These are phyloP conservation scores for Metridium senile DNA, from an alignment of 92 coral and sea anemone genomes.

Conservation along the genomic window DNA sequence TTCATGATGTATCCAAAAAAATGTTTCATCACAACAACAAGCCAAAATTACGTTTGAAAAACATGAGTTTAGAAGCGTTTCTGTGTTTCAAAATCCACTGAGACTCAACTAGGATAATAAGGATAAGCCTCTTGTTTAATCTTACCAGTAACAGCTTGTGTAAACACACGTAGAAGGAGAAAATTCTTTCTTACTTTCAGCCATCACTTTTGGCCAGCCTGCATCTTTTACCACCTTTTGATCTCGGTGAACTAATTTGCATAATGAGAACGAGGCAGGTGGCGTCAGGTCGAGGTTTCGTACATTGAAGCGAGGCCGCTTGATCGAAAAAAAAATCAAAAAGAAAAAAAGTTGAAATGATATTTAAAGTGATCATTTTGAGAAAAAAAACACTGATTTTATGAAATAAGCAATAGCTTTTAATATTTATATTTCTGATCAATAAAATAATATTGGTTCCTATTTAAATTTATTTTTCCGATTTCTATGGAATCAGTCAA, in stretches of 20 bases:
- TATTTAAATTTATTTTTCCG: too few relatives aligned
- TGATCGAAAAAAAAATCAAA: background rate
- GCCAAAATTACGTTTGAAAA: background rate
- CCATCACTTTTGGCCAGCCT: slow-evolving; percentile 55
- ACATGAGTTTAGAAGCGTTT: background rate
- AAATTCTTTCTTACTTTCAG: slow-evolving; percentile 71
- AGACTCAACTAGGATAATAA: background rate
- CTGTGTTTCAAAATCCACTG: background rate
- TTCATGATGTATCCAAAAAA: background rate
- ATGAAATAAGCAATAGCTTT: too few relatives aligned
- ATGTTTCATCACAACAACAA: background rate
- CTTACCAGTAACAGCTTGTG: slow-evolving; percentile 95
- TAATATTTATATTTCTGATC: too few relatives aligned
- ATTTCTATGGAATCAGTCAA: too few relatives aligned
- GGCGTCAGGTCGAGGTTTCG: slow-evolving; percentile 29
- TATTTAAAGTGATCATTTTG: background rate
- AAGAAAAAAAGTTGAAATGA: background rate
- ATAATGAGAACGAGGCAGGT: slow-evolving; percentile 19
- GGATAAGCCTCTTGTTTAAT: background rate
- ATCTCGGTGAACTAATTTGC: slow-evolving; percentile 11
- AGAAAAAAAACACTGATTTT: too few relatives aligned
- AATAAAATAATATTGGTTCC: too few relatives aligned
- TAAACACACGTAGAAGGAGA: slow-evolving; percentile 85
- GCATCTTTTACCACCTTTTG: slow-evolving; percentile 33
- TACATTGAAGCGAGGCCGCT: slow-evolving; percentile 49